Conservation (phyloP, 2,888 invertebrate species). For the Orchestes rusci region DNA sequence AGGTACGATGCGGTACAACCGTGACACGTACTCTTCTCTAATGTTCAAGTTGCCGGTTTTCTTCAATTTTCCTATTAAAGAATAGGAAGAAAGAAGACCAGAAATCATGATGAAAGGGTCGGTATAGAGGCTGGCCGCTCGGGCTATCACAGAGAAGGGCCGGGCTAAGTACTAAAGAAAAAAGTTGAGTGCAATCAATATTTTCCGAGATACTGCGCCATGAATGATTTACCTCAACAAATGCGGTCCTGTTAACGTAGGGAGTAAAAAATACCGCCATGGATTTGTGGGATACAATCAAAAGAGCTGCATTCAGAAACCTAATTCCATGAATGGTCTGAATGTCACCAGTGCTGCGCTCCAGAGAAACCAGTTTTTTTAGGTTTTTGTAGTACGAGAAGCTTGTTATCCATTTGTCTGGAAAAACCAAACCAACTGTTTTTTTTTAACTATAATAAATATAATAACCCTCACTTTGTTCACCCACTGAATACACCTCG, state of each 20-base stretch:
- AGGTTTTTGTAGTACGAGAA: constrained; percentile 59
- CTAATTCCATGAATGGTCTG: constrained; percentile 59
- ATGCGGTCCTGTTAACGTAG: constrained; percentile 57
- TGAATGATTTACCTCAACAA: constrained; percentile 60
- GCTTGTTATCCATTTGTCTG: constrained; percentile 49
- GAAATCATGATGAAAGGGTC: constrained; percentile 67
- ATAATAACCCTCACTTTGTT: constrained; percentile 38
- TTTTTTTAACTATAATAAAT: background rate
- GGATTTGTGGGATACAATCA: constrained; percentile 61
- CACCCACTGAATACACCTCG: constrained; percentile 30
- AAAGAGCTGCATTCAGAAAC: constrained; percentile 56
- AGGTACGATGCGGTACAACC: constrained; percentile 55
- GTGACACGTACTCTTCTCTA: constrained; percentile 54
- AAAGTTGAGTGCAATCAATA: constrained; percentile 4
- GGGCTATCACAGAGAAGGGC: constrained; percentile 59
- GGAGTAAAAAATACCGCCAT: constrained; percentile 64
- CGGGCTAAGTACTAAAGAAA: constrained; percentile 49
- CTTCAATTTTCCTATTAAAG: constrained; percentile 53
- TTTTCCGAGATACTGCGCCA: too few relatives aligned
- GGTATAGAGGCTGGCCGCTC: constrained; percentile 63
- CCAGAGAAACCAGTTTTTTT: constrained; percentile 49
- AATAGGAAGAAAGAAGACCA: constrained; percentile 58
- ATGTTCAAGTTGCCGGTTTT: constrained; percentile 50
- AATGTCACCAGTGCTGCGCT: constrained; percentile 50
- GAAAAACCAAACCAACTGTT: constrained; percentile 20